A percentile compares a stretch with the other conserved stretches of the same genome.
phyloP scores from a whole-genome alignment of 2,797 vertebrate species.

The Prionace glauca region DNA sequence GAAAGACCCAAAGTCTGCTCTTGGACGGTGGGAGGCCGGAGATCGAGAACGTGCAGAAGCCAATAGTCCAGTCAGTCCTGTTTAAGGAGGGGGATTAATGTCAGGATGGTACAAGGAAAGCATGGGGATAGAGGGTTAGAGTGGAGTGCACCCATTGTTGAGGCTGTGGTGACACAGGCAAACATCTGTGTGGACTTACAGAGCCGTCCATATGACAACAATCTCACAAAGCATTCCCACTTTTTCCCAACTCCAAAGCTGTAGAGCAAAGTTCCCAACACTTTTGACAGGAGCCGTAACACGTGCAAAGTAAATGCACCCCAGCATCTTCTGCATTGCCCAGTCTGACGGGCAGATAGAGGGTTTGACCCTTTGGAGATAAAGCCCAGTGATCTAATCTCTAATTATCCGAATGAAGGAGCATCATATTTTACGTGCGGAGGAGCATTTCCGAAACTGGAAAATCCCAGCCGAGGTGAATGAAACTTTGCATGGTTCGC shows the following conservation, averaged over 20 bases:
- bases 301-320: not conserved
- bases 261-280: not conserved
- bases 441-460: not conserved
- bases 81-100: not conserved
- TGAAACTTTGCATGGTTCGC: no score
- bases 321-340: not conserved
- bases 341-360: not conserved
- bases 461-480: no score
- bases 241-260: not conserved
- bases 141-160: not conserved
- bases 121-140: not conserved
- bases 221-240: not conserved
- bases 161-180: not conserved
- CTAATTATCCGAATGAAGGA: no score
- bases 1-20: not conserved
- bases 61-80: not conserved
- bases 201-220: no score
- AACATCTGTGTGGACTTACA: no score
- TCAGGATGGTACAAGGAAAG: not conserved
- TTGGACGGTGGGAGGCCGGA: not conserved
- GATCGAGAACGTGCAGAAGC: not conserved
- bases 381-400: not conserved
- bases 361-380: not conserved
- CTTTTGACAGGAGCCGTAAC: not conserved
- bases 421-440: not conserved